These are phyloP conservation scores for Asarcornis scutulata DNA, from an alignment of 2,113 vertebrate genomes.

Conservation along the genomic window DNA sequence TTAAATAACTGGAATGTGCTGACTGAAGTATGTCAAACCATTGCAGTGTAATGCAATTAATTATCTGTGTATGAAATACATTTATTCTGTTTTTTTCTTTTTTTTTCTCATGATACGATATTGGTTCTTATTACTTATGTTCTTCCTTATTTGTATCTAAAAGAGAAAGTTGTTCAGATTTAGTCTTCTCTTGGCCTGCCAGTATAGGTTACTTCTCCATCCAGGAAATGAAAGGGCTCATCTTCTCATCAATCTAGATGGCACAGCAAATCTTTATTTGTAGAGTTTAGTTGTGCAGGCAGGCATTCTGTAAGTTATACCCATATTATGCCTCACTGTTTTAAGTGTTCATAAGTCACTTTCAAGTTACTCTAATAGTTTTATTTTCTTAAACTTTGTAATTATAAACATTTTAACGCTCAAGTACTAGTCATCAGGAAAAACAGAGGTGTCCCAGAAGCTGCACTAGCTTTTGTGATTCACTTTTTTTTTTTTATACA, in stretches of 20 bases:
- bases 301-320: neutral
- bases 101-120: neutral
- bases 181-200: neutral
- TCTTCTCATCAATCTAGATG: constrained; percentile 2
- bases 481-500: neutral
- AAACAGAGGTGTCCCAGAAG: neutral
- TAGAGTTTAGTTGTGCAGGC: neutral
- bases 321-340: neutral
- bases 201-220: neutral
- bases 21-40: neutral
- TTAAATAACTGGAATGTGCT: neutral
- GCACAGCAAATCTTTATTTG: constrained; percentile 13
- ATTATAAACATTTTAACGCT: neutral
- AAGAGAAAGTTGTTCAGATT: neutral
- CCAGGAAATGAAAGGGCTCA: neutral
- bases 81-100: neutral
- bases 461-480: neutral
- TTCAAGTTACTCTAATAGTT: neutral
- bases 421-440: neutral
- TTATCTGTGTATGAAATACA: neutral
- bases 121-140: neutral
- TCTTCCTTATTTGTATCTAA: neutral
- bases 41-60: neutral
- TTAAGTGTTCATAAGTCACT: neutral
- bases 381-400: neutral